Evolutionary conservation across 2,888 invertebrate genomes (phyloP).

Genomic region (Archips xylosteana): DNA sequence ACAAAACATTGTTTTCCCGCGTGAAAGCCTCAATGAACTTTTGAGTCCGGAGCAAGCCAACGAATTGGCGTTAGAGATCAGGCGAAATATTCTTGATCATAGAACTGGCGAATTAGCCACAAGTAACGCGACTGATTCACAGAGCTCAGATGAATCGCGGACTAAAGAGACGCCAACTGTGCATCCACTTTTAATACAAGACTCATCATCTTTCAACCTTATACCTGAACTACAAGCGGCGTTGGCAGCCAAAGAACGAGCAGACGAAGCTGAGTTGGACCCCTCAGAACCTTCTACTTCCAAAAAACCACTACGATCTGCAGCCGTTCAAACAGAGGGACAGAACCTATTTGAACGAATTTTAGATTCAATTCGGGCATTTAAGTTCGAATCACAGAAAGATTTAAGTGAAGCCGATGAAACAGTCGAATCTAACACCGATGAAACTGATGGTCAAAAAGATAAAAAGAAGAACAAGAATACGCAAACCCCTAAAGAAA

Average conservation of each 20-base stretch:
- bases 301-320: neutral
- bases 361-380: neutral
- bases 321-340: slow-evolving; percentile 1
- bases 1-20: neutral
- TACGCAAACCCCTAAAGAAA: slow-evolving; percentile 63
- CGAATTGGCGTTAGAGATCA: slow-evolving; percentile 3
- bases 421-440: neutral
- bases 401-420: neutral
- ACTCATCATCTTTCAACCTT: neutral
- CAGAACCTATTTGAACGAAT: neutral
- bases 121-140: neutral
- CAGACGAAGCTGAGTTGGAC: neutral
- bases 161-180: neutral
- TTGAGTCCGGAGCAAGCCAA: slow-evolving; percentile 1
- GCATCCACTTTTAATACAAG: neutral
- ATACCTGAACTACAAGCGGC: neutral
- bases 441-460: neutral
- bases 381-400: neutral
- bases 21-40: neutral
- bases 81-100: neutral
- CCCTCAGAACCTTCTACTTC: neutral
- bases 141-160: neutral
- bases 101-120: neutral
- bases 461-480: slow-evolving; percentile 46
- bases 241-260: neutral